Base-by-base conservation (phyloP, 1,140 invertebrate genomes). In the Magallana angulata region DNA sequence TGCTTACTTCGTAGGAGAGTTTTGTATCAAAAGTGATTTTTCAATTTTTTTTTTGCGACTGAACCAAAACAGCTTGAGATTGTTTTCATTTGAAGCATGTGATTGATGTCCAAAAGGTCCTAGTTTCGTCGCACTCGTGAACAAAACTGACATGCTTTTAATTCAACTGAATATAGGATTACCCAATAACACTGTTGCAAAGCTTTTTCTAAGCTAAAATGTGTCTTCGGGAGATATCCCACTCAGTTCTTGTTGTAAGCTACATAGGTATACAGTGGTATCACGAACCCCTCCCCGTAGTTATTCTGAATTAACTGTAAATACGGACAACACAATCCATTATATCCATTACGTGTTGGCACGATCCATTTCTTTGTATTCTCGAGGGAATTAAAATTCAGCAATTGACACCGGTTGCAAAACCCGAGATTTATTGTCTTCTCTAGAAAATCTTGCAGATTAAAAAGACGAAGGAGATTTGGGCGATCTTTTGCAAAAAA, bases 311-410 rank as follows among this genome's bases (percentile, higher is more conserved):
- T 48, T 2, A 1, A 48, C 36, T 48, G 36, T 48, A 5, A 48
- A 48, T 48, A 48, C 36, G 1, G 3, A 5, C 36, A 48, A 48
- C 36, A 48, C 36, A 48, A 48, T 48, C 36, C 36, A 48, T 48
- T 24, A 30, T 76, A 30, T 76, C 18, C 68, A 76, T 76, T 76
- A 76, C 68, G 68, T 76, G 68, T 76, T 18, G 12, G 68, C 68
- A 76, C 68, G 68, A 30, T 76, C 68, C 24, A 30, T 76, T 76
- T 76, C 24, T 76, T 76, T 18, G 24, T 76, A 30, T 71, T 76
- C 30, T 30, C 18, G 36, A 30, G 68, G 68, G 24, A 76, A 14
- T 76, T 30, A 76, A 76, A 24, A 30, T 76, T 30, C 24, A 30
- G 8, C 18, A 76, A 12, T 36, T 76, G 24, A 76, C 68, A 76